Evolutionary conservation across 1,140 invertebrate genomes (phyloP), one percentile per base, ranked within the genome.

Genomic region (Cheumatopsyche charites): DNA sequence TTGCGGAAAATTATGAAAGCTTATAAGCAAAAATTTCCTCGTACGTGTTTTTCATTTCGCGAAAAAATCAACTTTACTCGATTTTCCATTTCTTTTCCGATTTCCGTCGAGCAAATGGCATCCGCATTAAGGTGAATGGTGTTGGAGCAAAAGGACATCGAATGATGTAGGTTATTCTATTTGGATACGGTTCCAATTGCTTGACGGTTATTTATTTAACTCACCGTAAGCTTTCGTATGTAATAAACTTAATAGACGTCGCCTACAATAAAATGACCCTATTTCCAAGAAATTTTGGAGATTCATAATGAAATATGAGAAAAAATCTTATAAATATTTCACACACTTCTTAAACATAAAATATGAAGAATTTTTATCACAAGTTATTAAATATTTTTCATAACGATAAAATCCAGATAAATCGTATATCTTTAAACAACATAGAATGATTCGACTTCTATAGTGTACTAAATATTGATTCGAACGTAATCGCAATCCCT

Each of bases 41-140:
- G 21, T 1, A 23, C 55, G 55, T 21, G 21, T 25, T 58, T 58
- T 58, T 11, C 55, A 25, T 21, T 19, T 25, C 55, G 55, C 3
- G 2, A 26, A 58, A 58, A 58, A 58, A 58, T 58, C 19, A 58
- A 58, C 21, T 58, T 58, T 26, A n/a, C 21, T 58, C 25, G 17
- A 15, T 66, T 13, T 47, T 29, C 17, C 63, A 47, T 66, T 66
- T 66, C 42, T 66, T 66, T 66, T 66, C 41, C 41, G 63, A 66
- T 66, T 66, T 66, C 41, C 63, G 63, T 47, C 23, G 41, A 66
- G 63, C 41, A 66, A 63, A 63, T 63, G 62, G 62, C 62, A 63
- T 63, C 62, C 62, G 62, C 26, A 66, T 66, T 66, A 66, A 66
- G 41, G 43, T 66, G 63, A 66, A 66, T 47, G 19, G 43, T 41